phyloP scores from a whole-genome alignment of 2,797 vertebrate genomes.

The Tenualosa ilisha region DNA sequence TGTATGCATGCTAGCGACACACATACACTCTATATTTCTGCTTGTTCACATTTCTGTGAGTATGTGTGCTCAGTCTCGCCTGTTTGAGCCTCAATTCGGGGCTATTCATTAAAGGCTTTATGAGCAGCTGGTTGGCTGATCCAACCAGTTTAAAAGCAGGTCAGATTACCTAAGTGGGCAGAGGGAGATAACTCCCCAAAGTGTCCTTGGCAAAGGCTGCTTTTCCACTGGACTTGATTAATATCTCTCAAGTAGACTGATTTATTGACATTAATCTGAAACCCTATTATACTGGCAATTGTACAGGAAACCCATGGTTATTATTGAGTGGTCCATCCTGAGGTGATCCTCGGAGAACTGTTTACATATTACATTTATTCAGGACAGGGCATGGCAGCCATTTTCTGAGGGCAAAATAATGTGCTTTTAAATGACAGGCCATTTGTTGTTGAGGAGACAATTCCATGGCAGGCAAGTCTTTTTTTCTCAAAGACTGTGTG shows the following conservation, averaged over 20 bases:
- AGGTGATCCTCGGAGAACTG: neutral
- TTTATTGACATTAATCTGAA: conserved; percentile 2
- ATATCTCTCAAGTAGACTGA: neutral
- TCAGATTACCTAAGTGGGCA: conserved; percentile 17
- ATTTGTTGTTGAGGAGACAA: neutral
- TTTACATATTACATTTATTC: neutral
- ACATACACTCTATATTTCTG: neutral
- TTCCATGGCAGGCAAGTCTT: neutral
- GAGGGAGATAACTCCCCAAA: neutral
- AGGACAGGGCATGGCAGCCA: neutral
- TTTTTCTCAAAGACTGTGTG: neutral
- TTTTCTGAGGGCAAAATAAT: neutral
- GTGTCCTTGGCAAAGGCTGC: neutral
- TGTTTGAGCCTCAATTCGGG: neutral
- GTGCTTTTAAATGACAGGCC: neutral
- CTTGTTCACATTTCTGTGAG: neutral
- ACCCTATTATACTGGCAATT: neutral
- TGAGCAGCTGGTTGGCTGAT: neutral
- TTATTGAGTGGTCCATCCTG: neutral
- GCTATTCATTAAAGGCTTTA: neutral
- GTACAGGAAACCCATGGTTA: neutral
- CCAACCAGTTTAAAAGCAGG: conserved; percentile 22
- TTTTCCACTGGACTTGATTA: neutral
- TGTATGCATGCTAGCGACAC: neutral
- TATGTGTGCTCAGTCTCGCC: neutral